These are phyloP conservation scores for Megamerina dolium DNA, from an alignment of 2,888 invertebrate genomes.

Conservation along the genomic window DNA sequence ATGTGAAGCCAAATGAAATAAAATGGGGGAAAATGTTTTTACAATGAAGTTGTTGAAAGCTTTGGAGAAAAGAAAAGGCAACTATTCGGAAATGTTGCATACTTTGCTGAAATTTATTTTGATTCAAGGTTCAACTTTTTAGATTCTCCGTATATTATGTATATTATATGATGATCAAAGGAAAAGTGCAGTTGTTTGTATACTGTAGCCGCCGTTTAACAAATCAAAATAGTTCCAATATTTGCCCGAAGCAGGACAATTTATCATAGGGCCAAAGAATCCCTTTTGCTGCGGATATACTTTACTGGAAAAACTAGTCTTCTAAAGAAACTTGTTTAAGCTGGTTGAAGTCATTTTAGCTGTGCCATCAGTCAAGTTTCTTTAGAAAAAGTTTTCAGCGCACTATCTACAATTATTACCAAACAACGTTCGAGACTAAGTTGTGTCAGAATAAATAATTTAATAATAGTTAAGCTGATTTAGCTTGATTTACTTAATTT, in stretches of 20 bases:
- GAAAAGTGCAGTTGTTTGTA: too few relatives aligned
- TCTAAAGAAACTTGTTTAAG: slow-evolving; percentile 6
- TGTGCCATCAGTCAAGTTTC: slow-evolving; percentile 12
- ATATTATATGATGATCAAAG: too few relatives aligned
- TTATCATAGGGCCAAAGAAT: slow-evolving; percentile 6
- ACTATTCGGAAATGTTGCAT: slow-evolving; percentile 9
- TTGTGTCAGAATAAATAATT: slow-evolving; percentile 13
- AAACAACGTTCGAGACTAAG: slow-evolving; percentile 9
- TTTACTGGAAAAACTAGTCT: slow-evolving; percentile 13
- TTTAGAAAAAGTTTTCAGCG: slow-evolving; percentile 13
- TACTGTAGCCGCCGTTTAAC: neutral
- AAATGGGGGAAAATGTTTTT: slow-evolving; percentile 8
- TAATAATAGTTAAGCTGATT: slow-evolving; percentile 11
- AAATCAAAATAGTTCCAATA: neutral
- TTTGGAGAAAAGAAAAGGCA: slow-evolving; percentile 3
- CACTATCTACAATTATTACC: slow-evolving; percentile 14
- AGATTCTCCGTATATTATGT: too few relatives aligned
- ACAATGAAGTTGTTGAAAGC: slow-evolving; percentile 6
- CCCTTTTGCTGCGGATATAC: slow-evolving; percentile 9
- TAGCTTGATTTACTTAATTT: too few relatives aligned
- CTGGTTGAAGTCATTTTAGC: slow-evolving; percentile 10
- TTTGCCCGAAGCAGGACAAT: neutral
- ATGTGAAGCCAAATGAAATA: slow-evolving; percentile 9
- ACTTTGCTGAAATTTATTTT: slow-evolving; percentile 10
- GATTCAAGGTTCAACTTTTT: slow-evolving; percentile 8